Conservation (phyloP, 2,888 invertebrate species). For the Apomyelois bistriatella region DNA sequence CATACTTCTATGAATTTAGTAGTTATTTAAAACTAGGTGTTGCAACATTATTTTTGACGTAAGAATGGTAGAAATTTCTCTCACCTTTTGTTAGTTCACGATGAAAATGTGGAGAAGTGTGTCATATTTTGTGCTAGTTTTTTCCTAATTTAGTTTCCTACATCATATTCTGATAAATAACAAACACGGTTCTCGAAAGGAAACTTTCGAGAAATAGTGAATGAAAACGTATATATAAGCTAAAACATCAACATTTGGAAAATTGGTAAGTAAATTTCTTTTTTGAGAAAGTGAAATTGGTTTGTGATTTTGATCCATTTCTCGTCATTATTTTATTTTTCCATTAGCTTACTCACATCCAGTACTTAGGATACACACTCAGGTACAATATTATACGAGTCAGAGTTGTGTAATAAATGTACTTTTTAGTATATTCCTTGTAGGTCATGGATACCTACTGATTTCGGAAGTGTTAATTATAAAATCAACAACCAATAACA, state of each 20-base stretch:
- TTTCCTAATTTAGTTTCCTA: slow-evolving; percentile 41
- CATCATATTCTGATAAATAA: slow-evolving; percentile 31
- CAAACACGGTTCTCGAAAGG: slow-evolving; percentile 28
- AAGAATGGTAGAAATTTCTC: slow-evolving; percentile 13
- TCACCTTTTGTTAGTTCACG: slow-evolving; percentile 18
- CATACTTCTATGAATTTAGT: background rate
- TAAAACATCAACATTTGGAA: background rate
- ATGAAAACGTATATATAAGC: slow-evolving; percentile 11
- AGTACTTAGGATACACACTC: background rate
- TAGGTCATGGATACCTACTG: background rate
- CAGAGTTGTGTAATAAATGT: background rate
- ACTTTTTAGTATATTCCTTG: background rate
- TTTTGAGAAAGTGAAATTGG: slow-evolving; percentile 3
- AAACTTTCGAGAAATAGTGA: slow-evolving; percentile 19
- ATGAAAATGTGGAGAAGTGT: slow-evolving; percentile 61
- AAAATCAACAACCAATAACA: background rate
- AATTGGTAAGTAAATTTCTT: slow-evolving; percentile 1
- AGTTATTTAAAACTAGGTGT: background rate
- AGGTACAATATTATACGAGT: background rate
- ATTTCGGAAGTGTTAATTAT: slow-evolving; percentile 1
- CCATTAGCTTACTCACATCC: background rate
- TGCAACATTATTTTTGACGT: slow-evolving; percentile 17
- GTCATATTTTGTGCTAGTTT: slow-evolving; percentile 35
- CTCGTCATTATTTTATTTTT: no score
- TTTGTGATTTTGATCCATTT: background rate